A percentile compares a stretch with the other conserved stretches of the same genome.
phyloP scores from a whole-genome alignment of 2,113 vertebrate species.

The Saimiri boliviensis region DNA sequence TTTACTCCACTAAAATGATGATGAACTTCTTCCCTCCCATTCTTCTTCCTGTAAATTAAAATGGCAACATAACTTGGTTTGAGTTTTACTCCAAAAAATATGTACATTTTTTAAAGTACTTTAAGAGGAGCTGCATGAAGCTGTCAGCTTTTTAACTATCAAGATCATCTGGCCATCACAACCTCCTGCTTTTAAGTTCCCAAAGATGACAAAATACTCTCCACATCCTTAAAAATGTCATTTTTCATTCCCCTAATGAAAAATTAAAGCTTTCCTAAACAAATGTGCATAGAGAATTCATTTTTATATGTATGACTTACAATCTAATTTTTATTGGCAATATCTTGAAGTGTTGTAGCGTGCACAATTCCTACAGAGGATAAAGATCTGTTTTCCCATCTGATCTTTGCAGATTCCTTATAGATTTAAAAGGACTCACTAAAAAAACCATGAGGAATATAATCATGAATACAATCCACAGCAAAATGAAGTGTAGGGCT shows the following conservation, averaged over 20 bases:
- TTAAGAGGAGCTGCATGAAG: constrained; percentile 18
- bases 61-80: constrained; percentile 28
- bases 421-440: constrained; percentile 46
- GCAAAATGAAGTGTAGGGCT: constrained; percentile 22
- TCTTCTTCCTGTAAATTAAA: constrained; percentile 28
- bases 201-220: constrained; percentile 57
- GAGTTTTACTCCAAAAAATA: constrained; percentile 38
- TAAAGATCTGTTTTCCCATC: constrained; percentile 60
- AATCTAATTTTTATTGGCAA: constrained; percentile 67
- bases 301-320: constrained; percentile 25
- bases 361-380: constrained; percentile 27
- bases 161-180: constrained; percentile 36
- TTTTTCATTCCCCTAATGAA: constrained; percentile 45
- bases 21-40: constrained; percentile 23
- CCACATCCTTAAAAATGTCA: constrained; percentile 16
- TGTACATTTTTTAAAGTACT: not conserved
- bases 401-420: constrained; percentile 30
- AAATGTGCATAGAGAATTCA: constrained; percentile 49
- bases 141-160: constrained; percentile 50
- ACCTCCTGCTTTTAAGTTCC: not conserved
- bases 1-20: constrained; percentile 50
- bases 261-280: constrained; percentile 43
- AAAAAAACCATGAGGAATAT: constrained; percentile 41
- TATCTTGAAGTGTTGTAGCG: constrained; percentile 47
- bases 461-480: constrained; percentile 41